Conservation (phyloP, 2,113 vertebrate species). For the Saiga tatarica region DNA sequence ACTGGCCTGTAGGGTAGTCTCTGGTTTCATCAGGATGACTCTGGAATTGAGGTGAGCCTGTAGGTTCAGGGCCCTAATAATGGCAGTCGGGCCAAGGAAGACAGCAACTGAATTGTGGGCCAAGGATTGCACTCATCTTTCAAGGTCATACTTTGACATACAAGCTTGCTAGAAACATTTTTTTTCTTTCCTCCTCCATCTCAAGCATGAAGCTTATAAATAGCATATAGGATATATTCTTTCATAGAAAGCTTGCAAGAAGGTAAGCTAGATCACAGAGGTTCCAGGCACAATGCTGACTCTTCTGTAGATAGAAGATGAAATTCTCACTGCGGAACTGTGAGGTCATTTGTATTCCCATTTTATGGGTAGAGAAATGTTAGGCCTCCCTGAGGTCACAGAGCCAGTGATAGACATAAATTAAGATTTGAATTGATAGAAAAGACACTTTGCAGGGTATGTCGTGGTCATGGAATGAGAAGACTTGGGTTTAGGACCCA, state of each 20-base stretch:
- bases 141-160: not conserved
- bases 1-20: not conserved
- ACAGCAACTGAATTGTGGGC: not conserved
- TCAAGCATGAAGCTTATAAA: not conserved
- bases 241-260: not conserved
- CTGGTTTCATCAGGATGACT: not conserved
- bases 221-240: not conserved
- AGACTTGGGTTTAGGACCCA: not conserved
- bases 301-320: not conserved
- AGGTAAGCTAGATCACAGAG: not conserved
- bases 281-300: not conserved
- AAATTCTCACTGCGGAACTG: not conserved
- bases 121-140: not conserved
- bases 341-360: not conserved
- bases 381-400: not conserved
- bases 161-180: not conserved
- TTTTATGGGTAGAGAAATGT: not conserved
- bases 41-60: not conserved
- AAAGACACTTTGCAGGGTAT: not conserved
- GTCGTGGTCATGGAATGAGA: not conserved
- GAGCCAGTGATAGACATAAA: not conserved
- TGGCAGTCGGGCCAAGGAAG: not conserved
- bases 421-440: not conserved
- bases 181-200: not conserved
- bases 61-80: not conserved